phyloP scores from a whole-genome alignment of 2,113 vertebrate species.

The Thryonomys swinderianus region DNA sequence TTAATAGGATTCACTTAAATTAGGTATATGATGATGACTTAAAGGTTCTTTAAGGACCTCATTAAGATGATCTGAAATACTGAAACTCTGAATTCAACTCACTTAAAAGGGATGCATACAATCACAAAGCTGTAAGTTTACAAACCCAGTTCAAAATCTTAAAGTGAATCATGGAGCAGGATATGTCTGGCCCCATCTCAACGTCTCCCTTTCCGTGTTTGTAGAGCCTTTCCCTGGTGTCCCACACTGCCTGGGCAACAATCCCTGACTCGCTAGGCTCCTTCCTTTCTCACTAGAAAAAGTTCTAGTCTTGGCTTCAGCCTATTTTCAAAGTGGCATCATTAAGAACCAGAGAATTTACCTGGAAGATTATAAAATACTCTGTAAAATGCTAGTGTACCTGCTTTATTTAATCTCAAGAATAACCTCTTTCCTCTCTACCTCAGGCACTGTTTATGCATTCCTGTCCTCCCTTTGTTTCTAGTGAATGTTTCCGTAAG shows the following conservation, averaged over 20 bases:
- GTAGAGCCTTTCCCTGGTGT: neutral
- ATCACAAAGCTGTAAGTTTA: neutral
- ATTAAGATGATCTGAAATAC: neutral
- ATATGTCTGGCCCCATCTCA: neutral
- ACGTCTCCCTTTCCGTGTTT: neutral
- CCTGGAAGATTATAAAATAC: constrained; percentile 34
- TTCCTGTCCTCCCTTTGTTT: neutral
- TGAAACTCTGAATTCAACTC: neutral
- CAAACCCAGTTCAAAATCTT: neutral
- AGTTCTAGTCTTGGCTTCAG: constrained; percentile 15
- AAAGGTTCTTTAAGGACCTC: neutral
- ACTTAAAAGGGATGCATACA: neutral
- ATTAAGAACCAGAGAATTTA: constrained; percentile 53
- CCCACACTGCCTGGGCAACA: neutral
- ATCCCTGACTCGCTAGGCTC: neutral
- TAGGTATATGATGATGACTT: neutral
- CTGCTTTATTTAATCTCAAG: neutral
- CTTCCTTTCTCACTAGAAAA: constrained; percentile 17
- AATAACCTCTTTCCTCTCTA: neutral
- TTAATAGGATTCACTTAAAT: neutral
- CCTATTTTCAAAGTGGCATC: constrained; percentile 36
- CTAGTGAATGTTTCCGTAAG: neutral
- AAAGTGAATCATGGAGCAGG: neutral
- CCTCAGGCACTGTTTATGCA: neutral
- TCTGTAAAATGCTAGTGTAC: neutral